A percentile compares a stretch with the other conserved stretches of the same genome.
These are phyloP conservation scores for Zaprionus taronus DNA, from an alignment of 1,140 invertebrate species.

Conservation along the genomic window DNA sequence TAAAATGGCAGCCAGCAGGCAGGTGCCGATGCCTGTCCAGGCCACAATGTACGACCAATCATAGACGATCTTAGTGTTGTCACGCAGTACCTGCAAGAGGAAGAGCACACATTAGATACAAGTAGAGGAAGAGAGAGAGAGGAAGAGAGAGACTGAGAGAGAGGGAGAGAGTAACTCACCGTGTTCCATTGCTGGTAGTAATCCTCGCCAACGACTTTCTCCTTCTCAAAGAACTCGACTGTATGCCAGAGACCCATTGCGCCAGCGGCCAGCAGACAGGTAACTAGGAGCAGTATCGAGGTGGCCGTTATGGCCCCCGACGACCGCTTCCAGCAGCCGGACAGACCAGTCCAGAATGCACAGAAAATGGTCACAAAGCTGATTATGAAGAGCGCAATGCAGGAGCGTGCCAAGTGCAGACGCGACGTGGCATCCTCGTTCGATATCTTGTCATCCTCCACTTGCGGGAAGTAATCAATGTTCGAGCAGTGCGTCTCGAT, in stretches of 20 bases:
- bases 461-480: constrained; percentile 92
- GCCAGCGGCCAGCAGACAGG: constrained; percentile 94
- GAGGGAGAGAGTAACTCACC: constrained; percentile 86
- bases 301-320: constrained; percentile 96
- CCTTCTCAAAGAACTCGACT: constrained; percentile 97
- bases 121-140: neutral
- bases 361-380: constrained; percentile 95
- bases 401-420: constrained; percentile 93
- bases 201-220: constrained; percentile 95
- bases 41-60: constrained; percentile 98
- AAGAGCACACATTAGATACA: neutral
- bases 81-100: constrained; percentile 90
- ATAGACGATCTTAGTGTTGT: constrained; percentile 94
- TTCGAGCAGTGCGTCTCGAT: constrained; percentile 97
- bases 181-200: constrained; percentile 96
- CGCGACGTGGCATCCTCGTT: constrained; percentile 86
- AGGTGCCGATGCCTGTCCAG: constrained; percentile 96
- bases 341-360: constrained; percentile 96
- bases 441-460: constrained; percentile 78
- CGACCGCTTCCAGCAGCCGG: constrained; percentile 95
- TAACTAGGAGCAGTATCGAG: constrained; percentile 94
- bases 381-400: constrained; percentile 94
- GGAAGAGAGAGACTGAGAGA: too few relatives aligned
- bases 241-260: constrained; percentile 98
- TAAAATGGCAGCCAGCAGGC: constrained; percentile 94